These are phyloP conservation scores for Corythaeola cristata DNA, from an alignment of 2,113 vertebrate genomes.

Conservation along the genomic window DNA sequence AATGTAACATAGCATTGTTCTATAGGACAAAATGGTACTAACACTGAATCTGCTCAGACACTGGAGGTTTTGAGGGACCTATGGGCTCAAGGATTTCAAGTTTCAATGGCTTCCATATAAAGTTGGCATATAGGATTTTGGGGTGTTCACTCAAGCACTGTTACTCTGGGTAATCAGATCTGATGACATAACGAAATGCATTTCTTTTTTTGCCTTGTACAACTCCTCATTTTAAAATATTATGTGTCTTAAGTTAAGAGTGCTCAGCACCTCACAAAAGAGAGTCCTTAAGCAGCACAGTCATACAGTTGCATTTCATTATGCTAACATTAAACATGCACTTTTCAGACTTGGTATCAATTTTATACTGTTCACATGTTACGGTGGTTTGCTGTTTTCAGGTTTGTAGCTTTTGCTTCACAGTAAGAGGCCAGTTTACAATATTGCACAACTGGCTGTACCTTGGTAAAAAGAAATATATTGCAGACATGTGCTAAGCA, in stretches of 20 bases:
- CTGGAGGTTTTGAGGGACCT: neutral
- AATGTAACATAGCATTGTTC: neutral
- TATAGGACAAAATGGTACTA: neutral
- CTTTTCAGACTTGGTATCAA: neutral
- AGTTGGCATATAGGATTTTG: neutral
- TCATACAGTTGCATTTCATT: neutral
- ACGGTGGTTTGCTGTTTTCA: neutral
- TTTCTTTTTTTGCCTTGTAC: neutral
- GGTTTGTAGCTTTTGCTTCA: neutral
- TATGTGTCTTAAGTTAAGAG: neutral
- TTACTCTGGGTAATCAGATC: neutral
- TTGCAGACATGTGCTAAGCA: neutral
- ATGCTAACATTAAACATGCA: neutral
- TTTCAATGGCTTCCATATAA: neutral
- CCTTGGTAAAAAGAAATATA: neutral
- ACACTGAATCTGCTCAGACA: neutral
- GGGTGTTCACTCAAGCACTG: neutral
- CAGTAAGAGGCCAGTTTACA: neutral
- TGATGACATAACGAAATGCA: neutral
- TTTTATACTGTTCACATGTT: neutral
- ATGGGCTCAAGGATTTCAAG: neutral
- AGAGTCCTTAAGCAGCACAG: neutral
- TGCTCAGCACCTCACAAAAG: slow-evolving; percentile 2
- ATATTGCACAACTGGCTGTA: neutral
- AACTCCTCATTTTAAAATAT: neutral